phyloP scores from a whole-genome alignment of 2,113 vertebrate species.

The Tringa solitaria region DNA sequence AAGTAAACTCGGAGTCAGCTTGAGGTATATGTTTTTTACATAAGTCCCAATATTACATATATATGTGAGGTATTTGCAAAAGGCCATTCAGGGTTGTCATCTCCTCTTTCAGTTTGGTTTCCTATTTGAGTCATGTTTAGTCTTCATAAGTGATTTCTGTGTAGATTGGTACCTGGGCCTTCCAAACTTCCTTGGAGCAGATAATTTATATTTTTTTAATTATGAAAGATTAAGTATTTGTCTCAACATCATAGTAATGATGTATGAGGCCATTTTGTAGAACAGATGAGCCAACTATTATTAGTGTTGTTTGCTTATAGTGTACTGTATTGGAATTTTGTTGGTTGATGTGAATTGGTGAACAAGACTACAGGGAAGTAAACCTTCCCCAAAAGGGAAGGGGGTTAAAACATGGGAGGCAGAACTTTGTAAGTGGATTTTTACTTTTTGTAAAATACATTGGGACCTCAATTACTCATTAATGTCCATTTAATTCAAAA shows the following conservation, averaged over 20 bases:
- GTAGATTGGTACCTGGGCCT: neutral
- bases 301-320: neutral
- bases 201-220: neutral
- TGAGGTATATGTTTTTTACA: neutral
- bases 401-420: neutral
- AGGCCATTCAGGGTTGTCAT: neutral
- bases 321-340: neutral
- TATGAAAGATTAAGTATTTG: neutral
- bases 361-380: neutral
- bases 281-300: neutral
- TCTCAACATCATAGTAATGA: neutral
- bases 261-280: neutral
- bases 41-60: accelerated
- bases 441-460: neutral
- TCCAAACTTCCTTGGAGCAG: neutral
- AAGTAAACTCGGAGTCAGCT: neutral
- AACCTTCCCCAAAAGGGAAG: neutral
- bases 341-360: neutral
- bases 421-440: neutral
- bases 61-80: neutral
- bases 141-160: neutral
- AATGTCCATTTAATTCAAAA: neutral
- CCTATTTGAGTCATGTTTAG: neutral
- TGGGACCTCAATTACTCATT: neutral
- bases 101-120: neutral